These are phyloP conservation scores for Catharus minimus DNA, from an alignment of 2,113 vertebrate genomes.

Conservation along the genomic window DNA sequence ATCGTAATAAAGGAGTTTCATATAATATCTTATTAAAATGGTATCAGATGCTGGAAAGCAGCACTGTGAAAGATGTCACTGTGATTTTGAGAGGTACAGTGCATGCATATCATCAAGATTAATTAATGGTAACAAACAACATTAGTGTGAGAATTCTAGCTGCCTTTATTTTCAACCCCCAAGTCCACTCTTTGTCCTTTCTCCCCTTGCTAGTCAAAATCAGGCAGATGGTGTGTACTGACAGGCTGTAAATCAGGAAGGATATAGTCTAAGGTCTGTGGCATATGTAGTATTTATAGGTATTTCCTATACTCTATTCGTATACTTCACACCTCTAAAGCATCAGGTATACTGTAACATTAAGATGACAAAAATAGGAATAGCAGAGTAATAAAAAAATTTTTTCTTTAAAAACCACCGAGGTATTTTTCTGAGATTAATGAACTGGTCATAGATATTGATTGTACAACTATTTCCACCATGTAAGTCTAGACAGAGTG, in stretches of 20 bases:
- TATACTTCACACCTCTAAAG: background rate
- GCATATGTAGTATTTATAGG: background rate
- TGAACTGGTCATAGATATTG: background rate
- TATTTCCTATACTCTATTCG: background rate
- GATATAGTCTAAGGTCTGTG: background rate
- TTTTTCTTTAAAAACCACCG: accelerated
- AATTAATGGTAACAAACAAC: background rate
- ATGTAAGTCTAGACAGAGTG: background rate
- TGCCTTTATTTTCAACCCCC: background rate
- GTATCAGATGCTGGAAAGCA: background rate
- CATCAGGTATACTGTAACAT: background rate
- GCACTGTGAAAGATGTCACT: background rate
- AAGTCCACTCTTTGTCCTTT: background rate
- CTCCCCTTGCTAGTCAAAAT: background rate
- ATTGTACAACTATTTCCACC: background rate
- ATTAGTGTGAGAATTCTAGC: background rate
- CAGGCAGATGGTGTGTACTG: background rate
- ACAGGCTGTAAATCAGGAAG: background rate
- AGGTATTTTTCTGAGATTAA: background rate
- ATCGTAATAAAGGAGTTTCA: background rate
- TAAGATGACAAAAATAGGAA: background rate
- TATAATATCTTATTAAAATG: background rate
- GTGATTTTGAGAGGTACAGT: background rate
- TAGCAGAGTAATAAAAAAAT: background rate
- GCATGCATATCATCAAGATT: background rate